These are phyloP conservation scores for Leptestheria dahalacensis DNA, from an alignment of 1,140 invertebrate genomes.

Conservation along the genomic window DNA sequence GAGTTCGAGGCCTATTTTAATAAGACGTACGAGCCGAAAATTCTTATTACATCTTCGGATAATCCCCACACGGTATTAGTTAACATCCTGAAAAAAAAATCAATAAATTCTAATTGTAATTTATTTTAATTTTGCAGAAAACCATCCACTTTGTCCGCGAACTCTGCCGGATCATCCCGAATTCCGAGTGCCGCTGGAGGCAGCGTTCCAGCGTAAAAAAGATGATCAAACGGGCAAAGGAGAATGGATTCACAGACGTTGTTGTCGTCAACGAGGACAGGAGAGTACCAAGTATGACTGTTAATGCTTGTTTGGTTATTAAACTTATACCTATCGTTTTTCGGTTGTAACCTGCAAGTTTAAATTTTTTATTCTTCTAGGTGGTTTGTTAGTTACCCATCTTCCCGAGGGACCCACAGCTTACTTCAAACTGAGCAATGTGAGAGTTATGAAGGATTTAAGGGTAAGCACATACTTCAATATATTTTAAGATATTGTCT, in stretches of 20 bases:
- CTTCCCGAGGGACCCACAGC: conserved; percentile 92
- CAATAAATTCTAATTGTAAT: neutral
- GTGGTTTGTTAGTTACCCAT: conserved; percentile 82
- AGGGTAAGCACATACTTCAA: conserved; percentile 22
- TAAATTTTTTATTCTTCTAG: conserved; percentile 25
- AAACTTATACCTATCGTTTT: too few species aligned
- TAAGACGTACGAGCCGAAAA: conserved; percentile 74
- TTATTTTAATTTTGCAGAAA: conserved; percentile 36
- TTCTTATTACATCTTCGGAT: conserved; percentile 84
- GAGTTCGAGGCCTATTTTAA: conserved; percentile 78
- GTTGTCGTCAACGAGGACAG: conserved; percentile 87
- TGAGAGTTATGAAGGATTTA: conserved; percentile 64
- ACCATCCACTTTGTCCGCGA: conserved; percentile 87
- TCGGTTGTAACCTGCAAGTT: too few species aligned
- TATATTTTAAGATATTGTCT: neutral
- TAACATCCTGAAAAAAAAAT: neutral
- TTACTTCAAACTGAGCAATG: conserved; percentile 60
- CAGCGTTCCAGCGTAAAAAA: conserved; percentile 82
- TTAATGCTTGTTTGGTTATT: conserved; percentile 10
- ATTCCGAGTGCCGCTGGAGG: conserved; percentile 60
- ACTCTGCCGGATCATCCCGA: conserved; percentile 76
- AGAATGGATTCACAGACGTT: conserved; percentile 71
- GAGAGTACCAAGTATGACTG: conserved; percentile 57
- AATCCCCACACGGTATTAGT: conserved; percentile 58
- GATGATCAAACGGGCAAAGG: conserved; percentile 64